Evolutionary conservation across 2,113 vertebrate genomes (phyloP).

Genomic region (Muntiacus reevesi): DNA sequence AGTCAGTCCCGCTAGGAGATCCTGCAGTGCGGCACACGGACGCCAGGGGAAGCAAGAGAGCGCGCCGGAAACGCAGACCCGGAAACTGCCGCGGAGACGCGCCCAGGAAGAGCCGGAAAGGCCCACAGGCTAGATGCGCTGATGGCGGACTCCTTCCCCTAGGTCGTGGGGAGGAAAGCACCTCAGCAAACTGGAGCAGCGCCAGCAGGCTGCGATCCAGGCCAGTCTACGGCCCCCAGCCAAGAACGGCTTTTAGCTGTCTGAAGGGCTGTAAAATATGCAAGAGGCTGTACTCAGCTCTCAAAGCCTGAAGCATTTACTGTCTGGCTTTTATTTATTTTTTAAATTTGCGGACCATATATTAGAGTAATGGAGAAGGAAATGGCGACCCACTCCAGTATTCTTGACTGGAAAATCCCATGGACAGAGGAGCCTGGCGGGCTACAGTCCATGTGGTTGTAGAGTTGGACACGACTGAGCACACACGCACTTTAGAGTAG

Average conservation of each 20-base stretch:
- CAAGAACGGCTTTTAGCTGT: not conserved
- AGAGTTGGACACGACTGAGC: not conserved
- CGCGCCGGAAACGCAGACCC: not conserved
- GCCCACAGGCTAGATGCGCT: not conserved
- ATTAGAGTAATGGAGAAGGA: not conserved
- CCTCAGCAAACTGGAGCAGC: not conserved
- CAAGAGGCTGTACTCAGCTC: not conserved
- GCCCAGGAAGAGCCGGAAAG: not conserved
- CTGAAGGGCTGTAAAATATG: not conserved
- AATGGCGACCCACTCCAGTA: not conserved
- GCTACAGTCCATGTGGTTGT: not conserved
- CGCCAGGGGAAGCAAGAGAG: not conserved
- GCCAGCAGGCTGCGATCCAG: not conserved
- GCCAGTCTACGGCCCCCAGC: not conserved
- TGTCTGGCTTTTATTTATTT: not conserved
- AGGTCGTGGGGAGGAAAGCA: not conserved
- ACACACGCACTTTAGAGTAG: not conserved
- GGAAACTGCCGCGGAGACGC: not conserved
- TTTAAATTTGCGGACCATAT: not conserved
- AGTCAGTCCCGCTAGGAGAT: not conserved
- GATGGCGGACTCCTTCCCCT: not conserved
- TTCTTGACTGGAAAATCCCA: not conserved
- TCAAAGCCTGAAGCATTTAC: not conserved
- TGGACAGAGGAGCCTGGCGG: not conserved
- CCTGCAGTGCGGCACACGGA: not conserved